These are phyloP conservation scores for Sphenodon punctatus DNA, from an alignment of 2,797 vertebrate species.

Conservation along the genomic window DNA sequence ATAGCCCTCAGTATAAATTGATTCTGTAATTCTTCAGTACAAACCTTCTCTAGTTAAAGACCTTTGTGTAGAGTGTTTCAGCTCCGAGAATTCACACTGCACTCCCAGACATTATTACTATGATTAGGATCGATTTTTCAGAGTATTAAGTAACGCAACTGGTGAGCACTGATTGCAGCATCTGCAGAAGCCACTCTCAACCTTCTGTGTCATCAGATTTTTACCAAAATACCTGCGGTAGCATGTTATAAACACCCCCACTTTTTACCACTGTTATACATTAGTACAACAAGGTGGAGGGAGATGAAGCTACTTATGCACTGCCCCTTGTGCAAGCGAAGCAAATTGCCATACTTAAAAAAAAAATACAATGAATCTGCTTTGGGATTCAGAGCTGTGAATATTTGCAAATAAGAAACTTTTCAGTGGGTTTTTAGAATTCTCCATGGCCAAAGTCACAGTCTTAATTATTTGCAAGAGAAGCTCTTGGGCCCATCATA, in stretches of 20 bases:
- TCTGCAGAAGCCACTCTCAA: background rate
- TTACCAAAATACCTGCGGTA: background rate
- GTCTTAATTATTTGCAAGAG: background rate
- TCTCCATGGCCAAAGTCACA: rapidly evolving
- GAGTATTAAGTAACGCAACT: rapidly evolving
- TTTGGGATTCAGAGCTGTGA: rapidly evolving
- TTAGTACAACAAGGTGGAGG: background rate
- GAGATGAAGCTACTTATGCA: background rate
- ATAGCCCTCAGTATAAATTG: background rate
- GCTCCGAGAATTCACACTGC: background rate
- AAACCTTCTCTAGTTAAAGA: background rate
- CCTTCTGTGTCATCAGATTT: background rate
- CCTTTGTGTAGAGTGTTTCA: rapidly evolving
- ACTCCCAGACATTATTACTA: rapidly evolving
- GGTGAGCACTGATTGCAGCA: rapidly evolving
- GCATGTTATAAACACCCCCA: background rate
- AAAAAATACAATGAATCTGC: background rate
- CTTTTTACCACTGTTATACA: background rate
- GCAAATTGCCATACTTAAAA: background rate
- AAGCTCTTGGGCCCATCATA: rapidly evolving
- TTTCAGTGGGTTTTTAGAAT: background rate
- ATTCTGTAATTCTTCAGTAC: background rate
- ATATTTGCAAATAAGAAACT: rapidly evolving
- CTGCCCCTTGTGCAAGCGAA: rapidly evolving
- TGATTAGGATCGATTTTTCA: background rate